phyloP scores from a whole-genome alignment of 2,113 vertebrate genomes.

The Amazona vittata region DNA sequence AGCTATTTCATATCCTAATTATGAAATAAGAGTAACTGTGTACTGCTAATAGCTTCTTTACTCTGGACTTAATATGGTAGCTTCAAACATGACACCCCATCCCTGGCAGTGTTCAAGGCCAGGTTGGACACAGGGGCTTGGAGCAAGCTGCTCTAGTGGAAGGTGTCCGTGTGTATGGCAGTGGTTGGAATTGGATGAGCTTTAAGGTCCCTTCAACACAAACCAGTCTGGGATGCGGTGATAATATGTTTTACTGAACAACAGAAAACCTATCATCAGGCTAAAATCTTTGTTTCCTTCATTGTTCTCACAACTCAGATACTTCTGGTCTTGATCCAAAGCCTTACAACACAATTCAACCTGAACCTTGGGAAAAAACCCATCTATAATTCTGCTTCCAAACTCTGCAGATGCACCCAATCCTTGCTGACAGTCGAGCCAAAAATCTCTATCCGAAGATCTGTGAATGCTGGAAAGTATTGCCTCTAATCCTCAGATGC shows the following conservation, averaged over 20 bases:
- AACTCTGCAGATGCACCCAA: neutral
- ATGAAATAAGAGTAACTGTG: neutral
- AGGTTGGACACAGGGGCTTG: neutral
- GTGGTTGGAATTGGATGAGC: neutral
- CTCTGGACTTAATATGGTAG: neutral
- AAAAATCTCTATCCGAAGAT: neutral
- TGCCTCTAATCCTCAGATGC: slow-evolving; percentile 8
- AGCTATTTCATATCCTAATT: neutral
- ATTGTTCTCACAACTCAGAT: neutral
- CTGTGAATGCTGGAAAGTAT: slow-evolving; percentile 5
- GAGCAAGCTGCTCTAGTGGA: neutral
- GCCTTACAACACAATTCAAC: neutral
- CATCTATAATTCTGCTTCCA: neutral
- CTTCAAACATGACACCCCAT: neutral
- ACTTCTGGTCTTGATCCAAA: neutral
- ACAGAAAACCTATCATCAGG: neutral
- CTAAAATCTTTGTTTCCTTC: neutral
- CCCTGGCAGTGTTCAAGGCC: neutral
- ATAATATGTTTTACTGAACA: neutral
- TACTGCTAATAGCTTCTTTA: neutral
- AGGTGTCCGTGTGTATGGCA: neutral
- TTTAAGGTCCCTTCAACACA: neutral
- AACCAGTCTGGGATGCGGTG: neutral
- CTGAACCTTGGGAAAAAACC: neutral
- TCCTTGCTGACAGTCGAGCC: neutral